Evolutionary conservation across 2,113 vertebrate species (phyloP).

Genomic region (Melanocharis versteri): DNA sequence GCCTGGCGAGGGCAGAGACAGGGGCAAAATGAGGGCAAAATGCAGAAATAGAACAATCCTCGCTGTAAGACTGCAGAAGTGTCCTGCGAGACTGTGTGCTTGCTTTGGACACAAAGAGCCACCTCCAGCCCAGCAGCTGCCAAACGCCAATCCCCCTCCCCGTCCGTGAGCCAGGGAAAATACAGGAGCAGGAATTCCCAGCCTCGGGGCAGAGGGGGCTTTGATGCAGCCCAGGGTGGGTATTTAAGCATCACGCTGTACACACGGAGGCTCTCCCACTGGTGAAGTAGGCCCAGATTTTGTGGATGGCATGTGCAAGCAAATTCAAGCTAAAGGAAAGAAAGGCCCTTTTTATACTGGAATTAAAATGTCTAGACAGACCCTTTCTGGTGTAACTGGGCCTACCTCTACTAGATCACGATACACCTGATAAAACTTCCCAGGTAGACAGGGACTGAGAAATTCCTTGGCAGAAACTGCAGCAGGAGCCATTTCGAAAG

Average conservation of each 20-base stretch:
- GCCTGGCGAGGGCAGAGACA: background rate
- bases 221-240: background rate
- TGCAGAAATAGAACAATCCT: background rate
- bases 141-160: background rate
- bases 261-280: background rate
- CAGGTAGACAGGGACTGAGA: background rate
- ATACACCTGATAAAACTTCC: constrained; percentile 45
- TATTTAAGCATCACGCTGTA: background rate
- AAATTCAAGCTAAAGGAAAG: background rate
- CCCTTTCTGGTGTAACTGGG: constrained; percentile 9
- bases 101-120: background rate
- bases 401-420: background rate
- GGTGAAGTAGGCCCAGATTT: background rate
- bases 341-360: background rate
- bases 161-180: background rate
- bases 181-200: background rate
- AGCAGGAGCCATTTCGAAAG: constrained; percentile 28
- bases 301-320: background rate
- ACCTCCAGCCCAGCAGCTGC: background rate
- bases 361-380: constrained; percentile 43
- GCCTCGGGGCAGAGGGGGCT: accelerated
- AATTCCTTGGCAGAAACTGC: background rate
- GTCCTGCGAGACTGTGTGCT: background rate
- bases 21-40: background rate
- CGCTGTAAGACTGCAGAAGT: background rate